phyloP scores from a whole-genome alignment of 2,888 invertebrate species.

The Mystacides longicornis region DNA sequence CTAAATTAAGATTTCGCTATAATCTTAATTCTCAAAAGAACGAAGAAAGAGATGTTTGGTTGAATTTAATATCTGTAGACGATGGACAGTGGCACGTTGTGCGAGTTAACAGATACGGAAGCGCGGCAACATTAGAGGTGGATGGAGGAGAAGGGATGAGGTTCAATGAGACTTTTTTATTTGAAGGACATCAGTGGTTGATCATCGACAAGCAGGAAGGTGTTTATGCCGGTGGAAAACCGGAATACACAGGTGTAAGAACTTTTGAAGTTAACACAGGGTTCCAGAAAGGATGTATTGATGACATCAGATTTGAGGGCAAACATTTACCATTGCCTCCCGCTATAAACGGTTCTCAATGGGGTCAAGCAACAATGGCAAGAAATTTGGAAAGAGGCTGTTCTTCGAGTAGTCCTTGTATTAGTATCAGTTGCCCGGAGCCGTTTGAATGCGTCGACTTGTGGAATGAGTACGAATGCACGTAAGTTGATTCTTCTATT shows the following conservation, averaged over 20 bases:
- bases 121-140: conserved; percentile 42
- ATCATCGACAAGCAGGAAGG: conserved; percentile 41
- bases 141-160: conserved; percentile 48
- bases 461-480: conserved; percentile 53
- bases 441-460: conserved; percentile 47
- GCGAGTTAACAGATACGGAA: conserved; percentile 40
- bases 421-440: conserved; percentile 40
- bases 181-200: conserved; percentile 41
- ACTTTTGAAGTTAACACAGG: conserved; percentile 42
- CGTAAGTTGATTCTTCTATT: conserved; percentile 33
- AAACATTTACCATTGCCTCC: conserved; percentile 47
- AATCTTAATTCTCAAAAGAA: conserved; percentile 43
- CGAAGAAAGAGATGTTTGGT: conserved; percentile 39
- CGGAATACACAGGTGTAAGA: conserved; percentile 41
- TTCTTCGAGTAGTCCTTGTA: conserved; percentile 44
- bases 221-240: conserved; percentile 45
- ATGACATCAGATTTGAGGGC: conserved; percentile 39
- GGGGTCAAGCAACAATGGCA: conserved; percentile 42
- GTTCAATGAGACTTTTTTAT: conserved; percentile 40
- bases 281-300: conserved; percentile 36
- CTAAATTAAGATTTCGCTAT: conserved; percentile 39
- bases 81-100: conserved; percentile 52
- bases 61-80: conserved; percentile 40
- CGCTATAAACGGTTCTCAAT: conserved; percentile 40
- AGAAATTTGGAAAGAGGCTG: conserved; percentile 46